Evolutionary conservation across 2,113 vertebrate species (phyloP), one percentile per base, ranked within the genome.

Genomic region (Hypomesus transpacificus): DNA sequence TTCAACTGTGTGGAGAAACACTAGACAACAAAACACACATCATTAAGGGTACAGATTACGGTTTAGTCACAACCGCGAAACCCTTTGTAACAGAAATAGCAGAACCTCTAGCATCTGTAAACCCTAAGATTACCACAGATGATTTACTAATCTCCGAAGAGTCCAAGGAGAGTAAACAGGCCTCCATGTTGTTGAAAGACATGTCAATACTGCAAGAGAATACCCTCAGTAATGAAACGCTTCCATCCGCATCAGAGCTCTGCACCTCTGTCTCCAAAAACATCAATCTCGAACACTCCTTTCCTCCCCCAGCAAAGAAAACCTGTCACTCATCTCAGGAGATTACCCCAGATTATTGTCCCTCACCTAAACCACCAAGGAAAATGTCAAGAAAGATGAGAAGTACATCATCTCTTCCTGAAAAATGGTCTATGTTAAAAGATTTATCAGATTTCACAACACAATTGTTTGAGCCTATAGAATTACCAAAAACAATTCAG

Each of bases 281-380:
- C 73, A 65, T 82, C 53, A 76, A 79, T 61, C 76, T 68, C 17
- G 88, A 92, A 71, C 87, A 80, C 78, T 86, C 91, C 9, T 88
- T 90, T 73, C 90, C 91, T 69, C 90, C 91, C 28, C 91, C 91
- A 16, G 90, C 91, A 5, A 92, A 93, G 75, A 93, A 92, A 83
- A 91, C 85, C 5, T 92, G 88, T 82, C 87, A 87, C 74, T 87
- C 81, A 60, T 90, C 91, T 13, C 88, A 90, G 26, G 89, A 88
- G 17, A 68, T 90, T 62, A 81, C 90, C 3, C 90, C 90, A 0
- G 89, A 88, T 61, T 89, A 86, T 73, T 91, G 84, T 50, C 87
- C 91, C 14, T 92, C 86, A 3, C 92, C 91, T 0, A 91, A 91
- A 81, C 77, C 92, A 64, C 91, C 91, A 50, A 86, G 91, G 53